Base-by-base conservation (phyloP, 2,888 invertebrate species). In the Diarsia rubi region DNA sequence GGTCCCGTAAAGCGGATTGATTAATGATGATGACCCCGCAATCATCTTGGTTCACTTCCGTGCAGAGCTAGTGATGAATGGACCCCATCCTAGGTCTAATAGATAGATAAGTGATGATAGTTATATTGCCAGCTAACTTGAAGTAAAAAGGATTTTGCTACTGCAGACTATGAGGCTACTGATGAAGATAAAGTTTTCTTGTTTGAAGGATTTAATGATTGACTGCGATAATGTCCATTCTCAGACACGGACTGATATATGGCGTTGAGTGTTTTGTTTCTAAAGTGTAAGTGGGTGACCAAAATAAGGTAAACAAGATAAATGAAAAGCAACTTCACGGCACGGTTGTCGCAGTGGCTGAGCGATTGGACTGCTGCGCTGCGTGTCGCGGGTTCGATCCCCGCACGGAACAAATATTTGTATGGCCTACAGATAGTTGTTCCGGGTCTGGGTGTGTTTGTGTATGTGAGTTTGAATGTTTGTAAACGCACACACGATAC, bases 1-100 rank as follows among this genome's bases (percentile, higher is more conserved):
- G 81, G 86, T 79, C 74, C 78, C 81, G 81, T 76, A 85, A 88
- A 91, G 88, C 87, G 79, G 73, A 83, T 85, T 91, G 91, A 91
- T 91, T 90, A 88, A 91, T 91, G 91, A 91, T 91, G 89, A 91
- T 90, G 89, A 88, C 81, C 86, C 27, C n/a, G 78, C 83, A 83
- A 88, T 89, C 87, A 86, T 85, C 87, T 82, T 65, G 68, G 77
- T 83, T 83, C 72, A 80, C 87, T 86, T 86, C 88, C 87, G 84
- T 79, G 82, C 82, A 73, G 79, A 69, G 60, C 67, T 45, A 77
- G 76, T 83, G 88, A 89, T 89, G 84, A 86, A 86, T 88, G 79
- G 65, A 71, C 79, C 66, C 64, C 70, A 76, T 74, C 77, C 69
- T 42, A n/a, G 70, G 75, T 67, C 75, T 82, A 82, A 88, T 88